Conservation (phyloP, 2,113 vertebrate species). For the Mirounga angustirostris region DNA sequence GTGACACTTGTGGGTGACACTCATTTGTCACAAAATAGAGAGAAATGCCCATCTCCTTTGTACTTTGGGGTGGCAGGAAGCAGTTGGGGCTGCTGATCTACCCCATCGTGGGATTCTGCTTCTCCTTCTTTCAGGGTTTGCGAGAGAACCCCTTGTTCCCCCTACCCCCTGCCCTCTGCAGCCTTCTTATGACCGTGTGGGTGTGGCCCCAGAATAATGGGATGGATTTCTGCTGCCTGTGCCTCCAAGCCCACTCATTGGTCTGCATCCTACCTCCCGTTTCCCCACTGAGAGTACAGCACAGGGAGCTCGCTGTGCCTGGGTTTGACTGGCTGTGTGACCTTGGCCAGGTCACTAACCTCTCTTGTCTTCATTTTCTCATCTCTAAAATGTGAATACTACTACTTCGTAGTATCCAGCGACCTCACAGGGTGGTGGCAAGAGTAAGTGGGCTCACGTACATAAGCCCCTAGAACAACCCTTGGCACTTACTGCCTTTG, state of each 20-base stretch:
- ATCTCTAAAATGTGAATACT: neutral
- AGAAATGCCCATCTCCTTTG: neutral
- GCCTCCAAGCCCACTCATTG: neutral
- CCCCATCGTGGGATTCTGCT: neutral
- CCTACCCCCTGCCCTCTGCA: no score
- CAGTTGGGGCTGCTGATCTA: neutral
- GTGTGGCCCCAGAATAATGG: neutral
- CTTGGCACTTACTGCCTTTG: accelerated
- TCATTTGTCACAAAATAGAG: neutral
- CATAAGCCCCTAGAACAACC: neutral
- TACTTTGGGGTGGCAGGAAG: neutral
- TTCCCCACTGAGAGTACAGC: neutral
- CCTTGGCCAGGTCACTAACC: neutral
- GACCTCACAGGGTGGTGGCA: neutral
- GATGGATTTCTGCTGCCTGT: neutral
- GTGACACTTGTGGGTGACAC: neutral
- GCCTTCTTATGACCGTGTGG: neutral
- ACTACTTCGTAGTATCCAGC: neutral
- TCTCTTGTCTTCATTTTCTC: constrained; percentile 5
- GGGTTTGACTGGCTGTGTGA: neutral
- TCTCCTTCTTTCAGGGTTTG: neutral
- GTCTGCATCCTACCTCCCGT: neutral
- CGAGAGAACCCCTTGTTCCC: no score
- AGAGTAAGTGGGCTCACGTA: neutral
- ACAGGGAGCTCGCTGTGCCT: neutral